These are phyloP conservation scores for Gnathonemus longibarbis DNA, from an alignment of 2,113 vertebrate species.

Conservation along the genomic window DNA sequence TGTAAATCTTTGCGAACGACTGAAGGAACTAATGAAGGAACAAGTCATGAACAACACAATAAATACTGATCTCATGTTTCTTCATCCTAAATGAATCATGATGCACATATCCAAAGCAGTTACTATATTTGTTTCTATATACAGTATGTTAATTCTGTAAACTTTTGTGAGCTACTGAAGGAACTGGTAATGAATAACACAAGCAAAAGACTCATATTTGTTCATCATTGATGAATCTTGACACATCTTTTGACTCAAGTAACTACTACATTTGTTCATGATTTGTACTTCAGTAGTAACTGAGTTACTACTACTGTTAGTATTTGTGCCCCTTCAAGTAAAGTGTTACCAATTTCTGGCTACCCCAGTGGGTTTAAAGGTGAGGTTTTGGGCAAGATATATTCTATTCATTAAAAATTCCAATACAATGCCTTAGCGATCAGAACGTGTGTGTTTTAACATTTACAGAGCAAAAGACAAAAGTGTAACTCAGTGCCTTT, in stretches of 20 bases:
- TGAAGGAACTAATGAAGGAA: no score
- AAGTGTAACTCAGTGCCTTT: not conserved
- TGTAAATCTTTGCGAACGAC: no score
- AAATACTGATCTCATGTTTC: no score
- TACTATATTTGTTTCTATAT: no score
- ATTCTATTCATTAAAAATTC: not conserved
- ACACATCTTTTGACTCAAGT: not conserved
- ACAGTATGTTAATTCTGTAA: no score
- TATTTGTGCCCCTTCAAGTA: not conserved
- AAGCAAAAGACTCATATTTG: no score
- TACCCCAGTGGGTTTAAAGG: not conserved
- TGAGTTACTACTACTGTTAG: not conserved
- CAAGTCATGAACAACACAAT: no score
- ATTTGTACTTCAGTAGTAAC: not conserved
- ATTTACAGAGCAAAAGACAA: not conserved
- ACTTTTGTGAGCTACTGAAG: no score
- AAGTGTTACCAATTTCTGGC: not conserved
- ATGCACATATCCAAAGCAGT: no score
- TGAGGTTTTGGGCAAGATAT: not conserved
- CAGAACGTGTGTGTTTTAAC: not conserved
- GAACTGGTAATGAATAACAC: no score
- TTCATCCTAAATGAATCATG: no score
- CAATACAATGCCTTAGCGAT: not conserved
- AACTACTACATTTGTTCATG: not conserved
- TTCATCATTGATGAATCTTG: not conserved